Conservation (phyloP, 2,888 invertebrate genomes). For the Limenitis camilla region DNA sequence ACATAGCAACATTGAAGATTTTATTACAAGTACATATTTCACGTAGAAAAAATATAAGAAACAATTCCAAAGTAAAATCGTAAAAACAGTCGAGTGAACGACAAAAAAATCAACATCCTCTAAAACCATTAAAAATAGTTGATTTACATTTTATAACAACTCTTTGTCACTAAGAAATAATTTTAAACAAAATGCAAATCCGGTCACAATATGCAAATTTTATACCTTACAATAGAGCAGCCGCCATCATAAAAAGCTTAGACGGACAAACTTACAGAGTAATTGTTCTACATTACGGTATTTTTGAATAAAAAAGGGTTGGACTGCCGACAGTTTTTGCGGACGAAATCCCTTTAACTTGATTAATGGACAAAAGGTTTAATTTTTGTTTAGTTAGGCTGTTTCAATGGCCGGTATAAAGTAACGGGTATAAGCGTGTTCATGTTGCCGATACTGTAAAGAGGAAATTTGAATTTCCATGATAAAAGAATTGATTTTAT, state of each 20-base stretch:
- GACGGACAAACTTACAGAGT: constrained; percentile 49
- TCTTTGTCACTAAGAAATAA: constrained; percentile 43
- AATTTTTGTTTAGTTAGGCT: constrained; percentile 52
- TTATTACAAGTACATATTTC: no score
- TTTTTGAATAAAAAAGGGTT: constrained; percentile 56
- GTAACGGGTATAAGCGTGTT: constrained; percentile 29
- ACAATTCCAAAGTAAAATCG: neutral
- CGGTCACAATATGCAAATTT: constrained; percentile 65
- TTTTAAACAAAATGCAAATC: constrained; percentile 63
- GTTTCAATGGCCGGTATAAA: constrained; percentile 24
- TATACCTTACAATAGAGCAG: constrained; percentile 44
- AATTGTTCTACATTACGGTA: constrained; percentile 64
- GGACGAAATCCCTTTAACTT: constrained; percentile 57
- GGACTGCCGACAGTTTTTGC: constrained; percentile 50
- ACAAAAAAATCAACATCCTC: no score
- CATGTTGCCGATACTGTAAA: constrained; percentile 23
- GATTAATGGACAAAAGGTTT: constrained; percentile 64
- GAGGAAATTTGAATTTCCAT: neutral
- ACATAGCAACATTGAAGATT: no score
- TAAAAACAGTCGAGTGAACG: constrained; percentile 2
- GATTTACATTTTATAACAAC: constrained; percentile 58
- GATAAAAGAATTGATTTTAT: no score
- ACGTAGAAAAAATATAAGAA: no score
- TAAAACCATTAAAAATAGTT: constrained; percentile 7
- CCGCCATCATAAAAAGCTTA: constrained; percentile 60